Evolutionary conservation across 2,113 vertebrate genomes (phyloP).

Genomic region (Xenopus laevis): DNA sequence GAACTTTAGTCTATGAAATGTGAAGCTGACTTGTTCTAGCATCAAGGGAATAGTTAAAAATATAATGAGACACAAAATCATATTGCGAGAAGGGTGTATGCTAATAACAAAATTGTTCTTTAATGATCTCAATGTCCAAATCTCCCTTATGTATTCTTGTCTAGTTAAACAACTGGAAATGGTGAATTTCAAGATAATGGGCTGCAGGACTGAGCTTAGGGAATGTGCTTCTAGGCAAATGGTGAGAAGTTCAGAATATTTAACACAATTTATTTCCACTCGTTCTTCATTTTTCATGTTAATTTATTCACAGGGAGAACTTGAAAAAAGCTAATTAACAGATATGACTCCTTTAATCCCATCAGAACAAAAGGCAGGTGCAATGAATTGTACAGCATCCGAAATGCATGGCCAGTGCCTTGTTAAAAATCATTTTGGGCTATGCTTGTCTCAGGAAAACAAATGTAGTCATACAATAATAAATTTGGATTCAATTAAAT

Average conservation of each 20-base stretch:
- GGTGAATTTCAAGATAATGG: slow-evolving; percentile 37
- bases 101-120: slow-evolving; percentile 45
- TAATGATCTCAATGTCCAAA: slow-evolving; percentile 42
- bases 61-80: slow-evolving; percentile 37
- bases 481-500: too few species aligned
- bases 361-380: slow-evolving; percentile 29
- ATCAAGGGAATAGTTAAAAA: slow-evolving; percentile 36
- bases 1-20: slow-evolving; percentile 37
- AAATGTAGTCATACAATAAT: too few species aligned
- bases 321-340: slow-evolving; percentile 46
- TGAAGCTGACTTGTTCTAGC: slow-evolving; percentile 26
- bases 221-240: slow-evolving; percentile 20
- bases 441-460: too few species aligned
- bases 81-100: slow-evolving; percentile 37
- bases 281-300: slow-evolving; percentile 38
- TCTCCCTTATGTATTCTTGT: slow-evolving; percentile 42
- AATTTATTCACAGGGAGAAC: slow-evolving; percentile 43
- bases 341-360: slow-evolving; percentile 43
- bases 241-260: slow-evolving; percentile 33
- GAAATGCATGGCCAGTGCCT: neutral
- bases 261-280: slow-evolving; percentile 23
- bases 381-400: slow-evolving; percentile 11
- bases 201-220: slow-evolving; percentile 9
- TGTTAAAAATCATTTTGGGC: neutral
- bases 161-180: slow-evolving; percentile 41